Conservation (phyloP, 1,140 invertebrate species). For the Monochamus saltuarius region DNA sequence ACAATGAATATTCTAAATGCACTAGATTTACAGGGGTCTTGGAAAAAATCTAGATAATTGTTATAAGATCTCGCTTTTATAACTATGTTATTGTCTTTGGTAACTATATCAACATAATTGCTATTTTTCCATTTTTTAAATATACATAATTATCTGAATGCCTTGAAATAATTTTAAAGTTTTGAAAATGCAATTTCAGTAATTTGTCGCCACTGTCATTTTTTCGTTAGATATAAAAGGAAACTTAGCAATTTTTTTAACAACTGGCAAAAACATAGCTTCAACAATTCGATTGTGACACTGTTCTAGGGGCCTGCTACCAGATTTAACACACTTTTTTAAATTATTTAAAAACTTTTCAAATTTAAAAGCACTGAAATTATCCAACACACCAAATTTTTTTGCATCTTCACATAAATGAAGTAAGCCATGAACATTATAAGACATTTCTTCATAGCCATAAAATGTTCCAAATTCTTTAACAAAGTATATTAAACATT, state of each 20-base stretch:
- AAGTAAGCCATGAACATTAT: slow-evolving; percentile 23
- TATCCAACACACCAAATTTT: slow-evolving; percentile 23
- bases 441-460: slow-evolving; percentile 8
- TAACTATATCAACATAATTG: too few species aligned
- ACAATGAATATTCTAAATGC: too few species aligned
- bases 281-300: slow-evolving; percentile 11
- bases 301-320: slow-evolving; percentile 22
- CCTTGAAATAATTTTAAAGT: not conserved
- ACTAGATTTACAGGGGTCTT: too few species aligned
- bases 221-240: too few species aligned
- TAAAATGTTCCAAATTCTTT: slow-evolving; percentile 17
- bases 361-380: slow-evolving; percentile 22
- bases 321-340: slow-evolving; percentile 4
- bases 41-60: too few species aligned
- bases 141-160: not conserved
- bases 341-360: slow-evolving; percentile 21
- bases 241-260: too few species aligned
- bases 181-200: too few species aligned
- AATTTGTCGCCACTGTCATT: too few species aligned
- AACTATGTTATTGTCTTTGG: too few species aligned
- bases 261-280: too few species aligned
- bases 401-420: slow-evolving; percentile 20
- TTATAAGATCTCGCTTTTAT: not conserved
- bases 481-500: slow-evolving; percentile 19
- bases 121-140: not conserved